phyloP scores from a whole-genome alignment of 2,797 vertebrate species.

The Petrocephalus schoutedeni region DNA sequence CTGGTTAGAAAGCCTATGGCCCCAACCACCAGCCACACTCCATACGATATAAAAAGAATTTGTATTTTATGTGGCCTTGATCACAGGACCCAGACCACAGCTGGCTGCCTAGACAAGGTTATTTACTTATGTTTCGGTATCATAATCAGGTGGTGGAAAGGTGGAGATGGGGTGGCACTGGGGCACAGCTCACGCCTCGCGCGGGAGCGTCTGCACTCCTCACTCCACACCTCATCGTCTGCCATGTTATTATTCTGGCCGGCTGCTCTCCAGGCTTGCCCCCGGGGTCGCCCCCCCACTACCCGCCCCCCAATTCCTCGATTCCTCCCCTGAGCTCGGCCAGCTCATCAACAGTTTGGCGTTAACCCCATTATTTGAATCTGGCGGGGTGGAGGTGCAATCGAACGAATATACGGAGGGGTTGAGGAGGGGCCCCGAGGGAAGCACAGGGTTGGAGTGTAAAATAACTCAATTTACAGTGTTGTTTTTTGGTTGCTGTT shows the following conservation, averaged over 20 bases:
- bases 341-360: not conserved
- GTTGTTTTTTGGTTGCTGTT: not conserved
- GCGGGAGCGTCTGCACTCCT: not conserved
- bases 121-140: conserved; percentile 14
- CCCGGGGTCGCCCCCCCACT: not conserved
- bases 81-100: not conserved
- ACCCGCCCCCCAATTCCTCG: not conserved
- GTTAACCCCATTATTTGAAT: not conserved
- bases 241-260: not conserved
- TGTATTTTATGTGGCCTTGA: not conserved
- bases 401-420: not conserved
- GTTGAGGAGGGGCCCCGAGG: not conserved
- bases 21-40: not conserved
- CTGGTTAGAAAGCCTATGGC: not conserved
- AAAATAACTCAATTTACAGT: not conserved
- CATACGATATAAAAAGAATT: conserved; percentile 8
- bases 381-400: not conserved
- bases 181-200: not conserved
- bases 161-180: not conserved
- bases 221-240: not conserved
- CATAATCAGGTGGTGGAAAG: not conserved
- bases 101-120: conserved; percentile 20
- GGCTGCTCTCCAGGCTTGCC: not conserved
- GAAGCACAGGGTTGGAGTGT: not conserved
- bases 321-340: not conserved